Percentiles rank a stretch among this genome's conserved stretches.
These are phyloP conservation scores for Euura lappo DNA, from an alignment of 1,140 invertebrate species.

Conservation along the genomic window DNA sequence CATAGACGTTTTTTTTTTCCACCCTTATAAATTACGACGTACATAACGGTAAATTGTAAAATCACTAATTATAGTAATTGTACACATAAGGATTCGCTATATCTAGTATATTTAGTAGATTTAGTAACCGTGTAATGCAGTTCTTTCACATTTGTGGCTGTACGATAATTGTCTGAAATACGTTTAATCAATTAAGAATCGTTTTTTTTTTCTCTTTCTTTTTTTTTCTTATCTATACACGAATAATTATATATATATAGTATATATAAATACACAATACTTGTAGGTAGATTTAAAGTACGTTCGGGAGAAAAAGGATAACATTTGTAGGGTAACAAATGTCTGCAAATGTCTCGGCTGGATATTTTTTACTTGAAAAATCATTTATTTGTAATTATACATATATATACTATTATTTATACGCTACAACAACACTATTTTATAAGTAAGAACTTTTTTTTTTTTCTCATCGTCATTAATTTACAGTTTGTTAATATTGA, in stretches of 20 bases:
- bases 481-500: constrained; percentile 14
- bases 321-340: background rate
- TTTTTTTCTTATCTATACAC: background rate
- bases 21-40: constrained; percentile 26
- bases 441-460: background rate
- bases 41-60: constrained; percentile 24
- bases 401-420: background rate
- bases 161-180: background rate
- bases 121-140: constrained; percentile 37
- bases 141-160: constrained; percentile 48
- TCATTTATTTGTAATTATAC: background rate
- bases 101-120: constrained; percentile 22
- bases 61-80: constrained; percentile 7
- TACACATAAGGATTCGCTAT: background rate
- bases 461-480: constrained; percentile 12
- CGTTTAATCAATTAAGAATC: background rate
- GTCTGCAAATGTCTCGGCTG: background rate
- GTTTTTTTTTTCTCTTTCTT: background rate
- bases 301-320: too few species aligned
- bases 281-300: background rate
- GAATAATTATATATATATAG: constrained; percentile 11
- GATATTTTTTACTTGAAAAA: background rate
- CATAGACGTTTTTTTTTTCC: constrained; percentile 22
- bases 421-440: too few species aligned
- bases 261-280: constrained; percentile 3